Conservation (phyloP, 30 jellyfish, hydroid and myxozoan genomes). For the Aurelia sp. region DNA sequence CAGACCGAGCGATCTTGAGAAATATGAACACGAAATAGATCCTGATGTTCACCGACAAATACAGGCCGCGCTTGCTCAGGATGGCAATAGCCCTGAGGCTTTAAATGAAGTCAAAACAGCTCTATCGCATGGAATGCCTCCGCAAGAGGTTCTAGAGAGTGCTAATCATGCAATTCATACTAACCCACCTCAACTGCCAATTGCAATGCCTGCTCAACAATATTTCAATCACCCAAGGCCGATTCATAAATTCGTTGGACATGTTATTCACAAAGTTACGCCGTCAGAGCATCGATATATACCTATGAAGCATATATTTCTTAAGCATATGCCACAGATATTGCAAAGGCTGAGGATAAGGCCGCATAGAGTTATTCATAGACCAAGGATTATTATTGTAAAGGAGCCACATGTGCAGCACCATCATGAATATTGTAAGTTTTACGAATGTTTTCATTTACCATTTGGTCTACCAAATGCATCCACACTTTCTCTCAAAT, state of each 20-base stretch:
- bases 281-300: constrained; percentile 67
- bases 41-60: constrained; percentile 68
- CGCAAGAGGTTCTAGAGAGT: constrained; percentile 40
- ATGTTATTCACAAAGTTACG: constrained; percentile 46
- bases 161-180: constrained; percentile 55
- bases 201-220: constrained; percentile 50
- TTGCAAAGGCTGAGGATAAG: constrained; percentile 34
- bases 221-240: constrained; percentile 22
- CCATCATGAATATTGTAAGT: constrained; percentile 57
- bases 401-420: constrained; percentile 60
- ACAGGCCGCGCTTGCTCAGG: constrained; percentile 71
- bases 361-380: constrained; percentile 42
- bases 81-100: constrained; percentile 64
- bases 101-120: constrained; percentile 44
- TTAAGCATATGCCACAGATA: constrained; percentile 51
- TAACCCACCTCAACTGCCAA: not conserved
- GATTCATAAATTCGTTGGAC: constrained; percentile 65
- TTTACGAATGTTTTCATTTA: not conserved
- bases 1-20: constrained; percentile 40
- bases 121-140: constrained; percentile 52
- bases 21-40: constrained; percentile 48
- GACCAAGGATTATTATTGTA: constrained; percentile 76
- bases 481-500: too few relatives aligned
- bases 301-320: constrained; percentile 67
- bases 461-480: too few relatives aligned